These are phyloP conservation scores for Pachydiplax longipennis DNA, from an alignment of 2,888 invertebrate species.

Conservation along the genomic window DNA sequence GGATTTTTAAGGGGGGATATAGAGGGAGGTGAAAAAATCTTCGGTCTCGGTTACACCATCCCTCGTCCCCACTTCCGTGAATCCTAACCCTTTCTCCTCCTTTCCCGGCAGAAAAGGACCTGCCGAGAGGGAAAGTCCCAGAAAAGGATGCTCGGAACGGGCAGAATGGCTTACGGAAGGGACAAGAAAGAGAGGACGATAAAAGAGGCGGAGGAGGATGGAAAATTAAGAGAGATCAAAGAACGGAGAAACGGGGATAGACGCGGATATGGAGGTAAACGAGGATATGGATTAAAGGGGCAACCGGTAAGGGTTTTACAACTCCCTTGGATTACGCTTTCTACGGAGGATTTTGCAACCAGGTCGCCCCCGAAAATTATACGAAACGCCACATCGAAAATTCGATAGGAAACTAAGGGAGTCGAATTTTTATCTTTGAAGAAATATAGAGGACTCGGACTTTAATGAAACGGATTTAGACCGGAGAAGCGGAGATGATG, in stretches of 20 bases:
- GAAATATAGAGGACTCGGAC: too few species aligned
- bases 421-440: too few species aligned
- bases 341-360: neutral
- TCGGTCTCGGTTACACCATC: conserved; percentile 3
- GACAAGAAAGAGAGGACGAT: neutral
- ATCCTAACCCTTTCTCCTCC: neutral
- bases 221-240: neutral
- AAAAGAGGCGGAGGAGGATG: neutral
- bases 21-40: neutral
- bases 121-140: conserved; percentile 26
- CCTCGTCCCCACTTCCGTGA: neutral
- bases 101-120: neutral
- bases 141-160: conserved; percentile 10
- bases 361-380: too few species aligned
- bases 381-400: too few species aligned
- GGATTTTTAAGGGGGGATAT: neutral
- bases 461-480: too few species aligned
- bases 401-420: too few species aligned
- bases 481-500: too few species aligned
- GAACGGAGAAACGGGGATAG: neutral
- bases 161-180: neutral
- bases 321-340: too few species aligned
- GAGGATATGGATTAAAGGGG: neutral
- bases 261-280: neutral
- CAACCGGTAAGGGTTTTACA: neutral